Conservation (phyloP, 2,797 vertebrate species). For the Sebastolobus alascanus region DNA sequence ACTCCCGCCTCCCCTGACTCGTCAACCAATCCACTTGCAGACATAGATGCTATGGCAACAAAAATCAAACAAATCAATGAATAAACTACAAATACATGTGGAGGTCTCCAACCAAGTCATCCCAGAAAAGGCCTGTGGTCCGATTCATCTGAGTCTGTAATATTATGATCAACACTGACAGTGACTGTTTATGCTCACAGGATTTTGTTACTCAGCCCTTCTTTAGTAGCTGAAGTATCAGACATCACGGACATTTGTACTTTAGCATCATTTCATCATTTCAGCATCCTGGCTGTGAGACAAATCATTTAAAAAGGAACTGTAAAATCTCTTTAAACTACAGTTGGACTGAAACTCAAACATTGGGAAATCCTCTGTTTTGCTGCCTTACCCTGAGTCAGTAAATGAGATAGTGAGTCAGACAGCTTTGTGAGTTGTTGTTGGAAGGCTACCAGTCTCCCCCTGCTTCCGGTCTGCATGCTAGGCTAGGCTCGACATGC, state of each 20-base stretch:
- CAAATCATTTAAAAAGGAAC: not conserved
- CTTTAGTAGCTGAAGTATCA: not conserved
- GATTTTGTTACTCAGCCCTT: not conserved
- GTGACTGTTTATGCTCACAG: not conserved
- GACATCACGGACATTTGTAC: not conserved
- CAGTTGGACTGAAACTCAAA: not conserved
- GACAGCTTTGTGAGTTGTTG: not conserved
- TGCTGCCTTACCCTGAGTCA: not conserved
- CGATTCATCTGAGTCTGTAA: not conserved
- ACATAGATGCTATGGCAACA: conserved; percentile 36
- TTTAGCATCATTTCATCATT: not conserved
- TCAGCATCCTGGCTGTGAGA: not conserved
- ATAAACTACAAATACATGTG: not conserved
- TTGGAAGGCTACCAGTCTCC: not conserved
- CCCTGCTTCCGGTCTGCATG: not conserved
- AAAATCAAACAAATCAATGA: conserved; percentile 1
- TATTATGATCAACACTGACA: not conserved
- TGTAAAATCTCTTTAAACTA: not conserved
- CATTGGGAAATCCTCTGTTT: not conserved
- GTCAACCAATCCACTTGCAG: conserved; percentile 56
- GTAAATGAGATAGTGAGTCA: not conserved
- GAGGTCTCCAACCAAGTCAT: not conserved
- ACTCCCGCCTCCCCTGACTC: conserved; percentile 72
- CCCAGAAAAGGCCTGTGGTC: not conserved
- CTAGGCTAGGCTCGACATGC: not conserved